Base-by-base conservation (phyloP, 2,888 invertebrate species). In the Odontocolon sp. region DNA sequence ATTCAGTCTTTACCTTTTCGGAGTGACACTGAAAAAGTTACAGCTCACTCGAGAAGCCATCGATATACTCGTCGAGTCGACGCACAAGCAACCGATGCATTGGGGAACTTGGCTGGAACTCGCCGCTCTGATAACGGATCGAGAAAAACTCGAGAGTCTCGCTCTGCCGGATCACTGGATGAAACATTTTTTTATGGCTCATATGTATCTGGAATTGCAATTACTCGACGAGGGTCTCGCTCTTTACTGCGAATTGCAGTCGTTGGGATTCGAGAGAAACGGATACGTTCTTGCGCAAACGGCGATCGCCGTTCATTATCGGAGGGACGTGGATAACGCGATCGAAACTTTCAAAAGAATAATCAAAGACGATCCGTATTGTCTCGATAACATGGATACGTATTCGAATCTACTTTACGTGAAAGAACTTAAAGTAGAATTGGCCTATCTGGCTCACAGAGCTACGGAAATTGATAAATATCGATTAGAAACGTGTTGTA, bases 41-140 rank as follows among this genome's bases (percentile, higher is more conserved):
- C 96, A 98, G 86, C 92, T 98, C 9, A 92, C 94, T 56, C 93
- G 93, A 77, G 94, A 95, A 83, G 98, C 99, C 0, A 93, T 95
- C 21, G 94, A 95, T 80, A 93, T 96, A 54, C 92, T 99, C 42
- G 93, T 96, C 16, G 94, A 96, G 85, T 94, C 98, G 0, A 93
- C 97, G 8, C 93, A 94, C 72, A 92, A 93, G 42, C 94, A 95
- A 66, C 98, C 98, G 0, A 94, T 96, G 85, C 93, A 98, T 75
- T 99, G 99, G 99, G 95, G 97, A 42, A 96, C 98, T 0, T 99
- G 99, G 97, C 92, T 97, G 33, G 98, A 99, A 89, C 91, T 99
- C 9, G 95, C 97, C 0, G 94, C 95, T 5, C 91, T 99, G 1
- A 94, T 99, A 64, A 94, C 94, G 78, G 96, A 96, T 84, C 95